These are phyloP conservation scores for Telmatochromis brichardi DNA, from an alignment of 2,113 vertebrate species.

Conservation along the genomic window DNA sequence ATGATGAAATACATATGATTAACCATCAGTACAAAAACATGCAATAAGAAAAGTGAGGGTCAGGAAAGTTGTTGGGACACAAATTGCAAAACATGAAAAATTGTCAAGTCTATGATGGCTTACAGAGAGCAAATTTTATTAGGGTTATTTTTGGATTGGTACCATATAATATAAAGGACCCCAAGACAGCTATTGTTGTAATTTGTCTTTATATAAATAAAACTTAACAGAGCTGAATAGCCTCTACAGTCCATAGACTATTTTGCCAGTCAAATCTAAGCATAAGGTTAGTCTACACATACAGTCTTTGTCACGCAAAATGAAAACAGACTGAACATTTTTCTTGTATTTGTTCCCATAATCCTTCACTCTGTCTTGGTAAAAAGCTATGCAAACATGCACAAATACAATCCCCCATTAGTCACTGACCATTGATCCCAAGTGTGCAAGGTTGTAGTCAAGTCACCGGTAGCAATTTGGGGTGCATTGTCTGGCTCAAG, in stretches of 20 bases:
- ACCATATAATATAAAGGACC: neutral
- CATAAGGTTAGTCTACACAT: accelerated
- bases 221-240: neutral
- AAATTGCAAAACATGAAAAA: neutral
- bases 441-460: neutral
- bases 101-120: neutral
- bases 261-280: neutral
- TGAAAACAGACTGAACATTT: neutral
- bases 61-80: neutral
- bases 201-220: neutral
- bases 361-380: neutral
- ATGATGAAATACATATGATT: neutral
- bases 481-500: neutral
- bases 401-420: neutral
- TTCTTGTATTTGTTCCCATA: neutral
- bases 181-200: neutral
- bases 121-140: neutral
- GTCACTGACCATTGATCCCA: neutral
- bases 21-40: neutral
- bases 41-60: neutral
- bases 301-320: accelerated
- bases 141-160: neutral
- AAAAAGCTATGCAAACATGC: neutral
- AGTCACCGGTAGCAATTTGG: neutral
- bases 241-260: neutral